Evolutionary conservation across 2,113 vertebrate genomes (phyloP).

Genomic region (Pomatostomus ruficeps): DNA sequence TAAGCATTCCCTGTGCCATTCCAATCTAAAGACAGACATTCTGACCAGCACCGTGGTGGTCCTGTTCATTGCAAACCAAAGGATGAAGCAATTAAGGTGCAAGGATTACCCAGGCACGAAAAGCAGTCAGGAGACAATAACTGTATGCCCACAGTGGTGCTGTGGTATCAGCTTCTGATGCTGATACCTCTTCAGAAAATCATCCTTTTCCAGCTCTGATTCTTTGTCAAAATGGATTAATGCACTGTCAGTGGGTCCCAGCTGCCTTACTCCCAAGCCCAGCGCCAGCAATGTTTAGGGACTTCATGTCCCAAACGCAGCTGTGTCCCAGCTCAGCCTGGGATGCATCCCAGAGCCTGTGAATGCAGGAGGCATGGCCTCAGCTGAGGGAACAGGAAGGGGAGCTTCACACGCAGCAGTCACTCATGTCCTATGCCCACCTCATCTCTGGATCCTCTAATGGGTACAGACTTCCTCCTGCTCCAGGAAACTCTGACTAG

Average conservation of each 20-base stretch:
- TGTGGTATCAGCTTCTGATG: neutral
- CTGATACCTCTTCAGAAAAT: neutral
- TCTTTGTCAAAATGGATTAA: neutral
- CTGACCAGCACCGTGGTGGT: neutral
- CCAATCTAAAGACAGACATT: neutral
- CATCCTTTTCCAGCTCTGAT: neutral
- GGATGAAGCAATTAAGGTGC: neutral
- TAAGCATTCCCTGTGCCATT: neutral
- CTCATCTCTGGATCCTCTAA: neutral
- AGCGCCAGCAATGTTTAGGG: fast-evolving
- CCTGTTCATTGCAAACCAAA: neutral
- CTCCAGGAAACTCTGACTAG: neutral
- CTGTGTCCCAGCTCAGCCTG: neutral
- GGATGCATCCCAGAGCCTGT: neutral
- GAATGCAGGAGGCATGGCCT: fast-evolving
- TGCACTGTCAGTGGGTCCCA: neutral
- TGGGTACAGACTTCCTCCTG: neutral
- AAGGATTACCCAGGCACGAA: neutral
- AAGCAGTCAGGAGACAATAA: neutral
- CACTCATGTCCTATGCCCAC: neutral
- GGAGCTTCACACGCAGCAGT: fast-evolving
- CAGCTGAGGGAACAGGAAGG: neutral
- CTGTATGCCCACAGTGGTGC: neutral
- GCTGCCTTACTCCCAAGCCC: neutral
- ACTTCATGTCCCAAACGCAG: neutral